Conservation (phyloP, 2,113 vertebrate genomes). For the Heptranchias perlo region DNA sequence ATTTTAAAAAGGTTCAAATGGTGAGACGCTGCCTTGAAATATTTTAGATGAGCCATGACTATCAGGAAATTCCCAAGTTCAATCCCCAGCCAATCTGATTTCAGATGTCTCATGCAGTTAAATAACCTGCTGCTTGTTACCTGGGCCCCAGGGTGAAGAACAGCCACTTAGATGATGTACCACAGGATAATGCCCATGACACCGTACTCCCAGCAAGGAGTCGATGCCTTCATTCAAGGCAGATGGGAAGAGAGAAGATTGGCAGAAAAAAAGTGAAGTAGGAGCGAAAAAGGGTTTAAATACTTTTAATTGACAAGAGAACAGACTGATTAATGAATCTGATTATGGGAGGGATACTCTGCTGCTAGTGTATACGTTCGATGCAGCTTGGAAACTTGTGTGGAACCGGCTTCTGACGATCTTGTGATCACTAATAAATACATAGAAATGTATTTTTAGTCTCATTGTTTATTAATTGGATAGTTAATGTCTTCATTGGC, state of each 20-base stretch:
- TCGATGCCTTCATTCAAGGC: not conserved
- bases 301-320: not conserved
- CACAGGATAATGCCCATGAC: too few relatives aligned
- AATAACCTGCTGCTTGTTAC: not conserved
- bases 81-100: not conserved
- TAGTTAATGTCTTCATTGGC: slow-evolving; percentile 11
- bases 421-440: not conserved
- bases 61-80: not conserved
- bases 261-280: not conserved
- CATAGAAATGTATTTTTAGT: slow-evolving; percentile 3
- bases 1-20: not conserved
- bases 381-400: not conserved
- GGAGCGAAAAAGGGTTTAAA: not conserved
- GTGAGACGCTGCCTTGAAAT: not conserved
- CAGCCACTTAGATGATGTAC: too few relatives aligned
- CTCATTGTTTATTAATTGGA: slow-evolving; percentile 7
- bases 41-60: not conserved
- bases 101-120: not conserved
- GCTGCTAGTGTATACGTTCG: not conserved
- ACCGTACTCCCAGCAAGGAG: not conserved
- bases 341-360: not conserved
- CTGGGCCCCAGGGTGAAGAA: not conserved
- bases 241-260: not conserved
- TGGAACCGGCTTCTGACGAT: not conserved
- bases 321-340: not conserved